Evolutionary conservation across 1,140 invertebrate species (phyloP).

Genomic region (Latrodectus geometricus): DNA sequence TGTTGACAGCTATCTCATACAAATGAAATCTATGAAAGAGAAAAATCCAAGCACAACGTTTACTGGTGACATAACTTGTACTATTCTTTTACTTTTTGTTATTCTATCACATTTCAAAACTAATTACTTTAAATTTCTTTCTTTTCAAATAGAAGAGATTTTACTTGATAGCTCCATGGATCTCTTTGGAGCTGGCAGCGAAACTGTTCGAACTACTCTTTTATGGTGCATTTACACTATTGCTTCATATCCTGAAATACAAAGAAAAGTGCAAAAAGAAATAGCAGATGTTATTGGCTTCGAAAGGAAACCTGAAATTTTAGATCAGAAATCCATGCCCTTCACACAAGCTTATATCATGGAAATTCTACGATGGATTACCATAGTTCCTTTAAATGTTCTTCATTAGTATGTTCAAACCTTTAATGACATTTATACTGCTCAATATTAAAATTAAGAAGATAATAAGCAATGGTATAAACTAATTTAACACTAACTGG

Average conservation of each 20-base stretch:
- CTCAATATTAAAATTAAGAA: no score
- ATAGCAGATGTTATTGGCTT: conserved; percentile 73
- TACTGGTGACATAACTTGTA: background rate
- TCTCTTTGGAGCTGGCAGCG: conserved; percentile 67
- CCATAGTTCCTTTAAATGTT: conserved; percentile 26
- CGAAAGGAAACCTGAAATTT: conserved; percentile 56
- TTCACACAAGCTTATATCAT: conserved; percentile 24
- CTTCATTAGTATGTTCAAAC: conserved; percentile 23
- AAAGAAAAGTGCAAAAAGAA: conserved; percentile 71
- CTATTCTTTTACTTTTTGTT: background rate
- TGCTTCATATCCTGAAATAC: conserved; percentile 68
- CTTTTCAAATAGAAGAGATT: conserved; percentile 13
- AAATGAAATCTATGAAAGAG: conserved; percentile 27
- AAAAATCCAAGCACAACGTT: conserved; percentile 26
- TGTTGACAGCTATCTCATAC: conserved; percentile 14
- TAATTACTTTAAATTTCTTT: background rate
- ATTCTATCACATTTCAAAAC: background rate
- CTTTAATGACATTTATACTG: no score
- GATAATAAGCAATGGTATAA: no score
- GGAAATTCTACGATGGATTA: conserved; percentile 36
- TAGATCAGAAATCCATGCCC: conserved; percentile 40
- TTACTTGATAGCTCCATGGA: conserved; percentile 57
- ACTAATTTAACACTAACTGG: no score
- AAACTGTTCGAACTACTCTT: conserved; percentile 67
- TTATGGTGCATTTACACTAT: conserved; percentile 67